These are phyloP conservation scores for Spermophilus dauricus DNA, from an alignment of 2,113 vertebrate genomes.

Conservation along the genomic window DNA sequence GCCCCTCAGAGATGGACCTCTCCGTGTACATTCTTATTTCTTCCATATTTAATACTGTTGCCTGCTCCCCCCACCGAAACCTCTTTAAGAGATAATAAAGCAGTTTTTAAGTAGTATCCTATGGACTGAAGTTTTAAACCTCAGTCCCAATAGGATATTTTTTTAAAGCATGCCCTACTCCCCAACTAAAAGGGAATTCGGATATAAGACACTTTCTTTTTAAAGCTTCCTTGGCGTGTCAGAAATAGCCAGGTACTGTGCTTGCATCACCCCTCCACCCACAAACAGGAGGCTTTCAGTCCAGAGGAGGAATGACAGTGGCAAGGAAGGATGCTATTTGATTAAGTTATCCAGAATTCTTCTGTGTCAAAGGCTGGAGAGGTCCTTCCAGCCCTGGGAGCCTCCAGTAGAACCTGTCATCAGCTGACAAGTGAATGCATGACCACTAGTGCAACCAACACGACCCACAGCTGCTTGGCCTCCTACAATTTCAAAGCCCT, in stretches of 20 bases:
- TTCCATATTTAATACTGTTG: not conserved
- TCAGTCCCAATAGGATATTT: too few species aligned
- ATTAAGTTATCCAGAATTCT: not conserved
- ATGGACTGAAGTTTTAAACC: too few species aligned
- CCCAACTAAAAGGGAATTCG: not conserved
- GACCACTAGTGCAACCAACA: conserved; percentile 65
- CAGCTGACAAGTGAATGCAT: not conserved
- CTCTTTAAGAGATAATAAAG: not conserved
- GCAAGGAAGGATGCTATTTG: not conserved
- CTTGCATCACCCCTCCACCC: not conserved
- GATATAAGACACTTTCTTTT: not conserved
- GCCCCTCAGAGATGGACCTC: not conserved
- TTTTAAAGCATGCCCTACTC: not conserved
- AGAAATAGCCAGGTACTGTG: not conserved
- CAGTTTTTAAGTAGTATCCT: not conserved
- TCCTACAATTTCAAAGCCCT: conserved; percentile 78
- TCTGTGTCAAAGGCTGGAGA: not conserved
- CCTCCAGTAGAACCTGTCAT: not conserved
- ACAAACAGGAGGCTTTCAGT: not conserved
- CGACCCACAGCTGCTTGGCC: conserved; percentile 79
- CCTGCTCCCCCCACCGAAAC: not conserved
- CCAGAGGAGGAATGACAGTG: not conserved
- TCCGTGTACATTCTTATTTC: not conserved
- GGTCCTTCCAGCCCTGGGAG: too few species aligned
- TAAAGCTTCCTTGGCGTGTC: not conserved